A percentile compares a stretch with the other conserved stretches of the same genome.
Conservation (phyloP, 2,113 vertebrate genomes). For the Cyphomyrus plagiostoma region DNA sequence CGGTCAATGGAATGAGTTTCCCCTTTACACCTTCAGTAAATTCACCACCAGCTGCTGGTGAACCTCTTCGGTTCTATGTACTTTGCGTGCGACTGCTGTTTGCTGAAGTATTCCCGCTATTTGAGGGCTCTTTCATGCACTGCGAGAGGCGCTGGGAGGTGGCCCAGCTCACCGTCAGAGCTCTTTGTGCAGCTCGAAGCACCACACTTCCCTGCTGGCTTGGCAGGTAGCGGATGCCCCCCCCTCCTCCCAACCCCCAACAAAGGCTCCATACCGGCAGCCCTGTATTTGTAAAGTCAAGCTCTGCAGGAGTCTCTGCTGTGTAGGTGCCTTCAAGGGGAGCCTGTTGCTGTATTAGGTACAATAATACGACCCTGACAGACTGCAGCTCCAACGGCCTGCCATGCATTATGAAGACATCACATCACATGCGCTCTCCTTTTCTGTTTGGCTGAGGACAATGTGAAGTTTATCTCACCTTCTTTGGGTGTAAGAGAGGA, state of each 20-base stretch:
- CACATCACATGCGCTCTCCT: not conserved
- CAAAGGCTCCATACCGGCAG: not conserved
- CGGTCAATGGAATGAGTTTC: not conserved
- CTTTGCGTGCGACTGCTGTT: conserved; percentile 17
- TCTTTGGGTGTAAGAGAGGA: not conserved
- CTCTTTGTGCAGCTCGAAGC: not conserved
- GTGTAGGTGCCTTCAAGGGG: not conserved
- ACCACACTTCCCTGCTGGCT: not conserved
- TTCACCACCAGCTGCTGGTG: not conserved
- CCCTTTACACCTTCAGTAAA: not conserved
- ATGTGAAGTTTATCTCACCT: not conserved
- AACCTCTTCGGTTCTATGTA: not conserved
- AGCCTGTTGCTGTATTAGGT: not conserved
- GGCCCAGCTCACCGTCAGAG: not conserved
- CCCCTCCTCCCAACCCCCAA: not conserved
- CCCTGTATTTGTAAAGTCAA: not conserved
- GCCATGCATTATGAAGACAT: not conserved
- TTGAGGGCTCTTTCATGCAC: not conserved
- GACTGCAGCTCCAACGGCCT: not conserved
- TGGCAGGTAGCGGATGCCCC: not conserved
- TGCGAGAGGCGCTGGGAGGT: not conserved
- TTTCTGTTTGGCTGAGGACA: not conserved
- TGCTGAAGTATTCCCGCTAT: not conserved
- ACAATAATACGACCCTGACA: not conserved
- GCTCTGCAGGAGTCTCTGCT: conserved; percentile 8